Conservation (phyloP, 2,113 vertebrate species). For the Falco punctatus region DNA sequence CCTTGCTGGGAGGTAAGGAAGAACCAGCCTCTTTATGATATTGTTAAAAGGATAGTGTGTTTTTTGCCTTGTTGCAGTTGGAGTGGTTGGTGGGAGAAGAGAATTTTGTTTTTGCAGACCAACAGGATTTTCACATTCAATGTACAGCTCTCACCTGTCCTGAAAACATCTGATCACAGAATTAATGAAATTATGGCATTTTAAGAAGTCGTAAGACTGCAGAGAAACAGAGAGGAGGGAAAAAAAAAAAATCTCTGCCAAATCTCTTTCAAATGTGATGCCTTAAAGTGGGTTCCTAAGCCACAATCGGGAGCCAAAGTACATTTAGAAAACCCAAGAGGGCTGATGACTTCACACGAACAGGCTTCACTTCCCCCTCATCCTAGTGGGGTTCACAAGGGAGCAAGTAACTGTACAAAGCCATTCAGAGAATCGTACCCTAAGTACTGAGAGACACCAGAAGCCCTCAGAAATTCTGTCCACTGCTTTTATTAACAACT, state of each 20-base stretch:
- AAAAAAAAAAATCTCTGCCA: not conserved
- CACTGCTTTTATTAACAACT: constrained; percentile 9
- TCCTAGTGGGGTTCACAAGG: not conserved
- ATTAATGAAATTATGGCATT: not conserved
- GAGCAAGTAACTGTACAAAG: not conserved
- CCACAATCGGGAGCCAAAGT: not conserved
- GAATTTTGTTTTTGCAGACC: not conserved
- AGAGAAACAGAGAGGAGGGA: not conserved
- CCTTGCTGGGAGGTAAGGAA: not conserved
- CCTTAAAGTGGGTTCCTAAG: not conserved
- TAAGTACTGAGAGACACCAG: not conserved
- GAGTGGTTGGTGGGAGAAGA: not conserved
- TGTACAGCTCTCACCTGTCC: not conserved
- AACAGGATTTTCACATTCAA: not conserved
- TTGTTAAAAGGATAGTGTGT: not conserved
- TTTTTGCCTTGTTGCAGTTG: not conserved
- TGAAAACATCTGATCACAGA: not conserved
- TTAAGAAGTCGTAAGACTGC: not conserved
- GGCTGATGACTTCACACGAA: not conserved
- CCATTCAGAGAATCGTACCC: not conserved
- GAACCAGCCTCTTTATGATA: not conserved
- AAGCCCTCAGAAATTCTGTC: not conserved
- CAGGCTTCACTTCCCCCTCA: not conserved
- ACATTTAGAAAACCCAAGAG: not conserved
- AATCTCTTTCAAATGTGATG: not conserved